Evolutionary conservation across 53 echinoderm and acorn worm genomes (phyloP), one percentile per base, ranked within the genome.

Genomic region (Zoroaster sp.): DNA sequence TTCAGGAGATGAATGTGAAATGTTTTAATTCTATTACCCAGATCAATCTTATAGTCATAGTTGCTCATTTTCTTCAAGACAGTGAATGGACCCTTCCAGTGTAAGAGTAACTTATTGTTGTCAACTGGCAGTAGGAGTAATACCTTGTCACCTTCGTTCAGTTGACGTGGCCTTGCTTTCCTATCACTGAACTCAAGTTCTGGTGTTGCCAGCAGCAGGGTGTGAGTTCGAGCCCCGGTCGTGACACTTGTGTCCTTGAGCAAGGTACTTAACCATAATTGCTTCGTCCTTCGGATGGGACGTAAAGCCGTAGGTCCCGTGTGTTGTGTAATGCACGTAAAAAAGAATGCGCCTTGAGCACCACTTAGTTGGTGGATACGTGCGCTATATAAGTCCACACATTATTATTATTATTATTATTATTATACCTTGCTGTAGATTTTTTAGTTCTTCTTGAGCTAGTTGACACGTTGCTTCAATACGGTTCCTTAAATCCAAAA

Each of bases 1-100:
- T 15, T 39, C 17, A 83, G 36, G 10, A 90, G 74, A 18, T 43
- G 67, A 20, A 66, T 81, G 18, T 81, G 66, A 36, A 81, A 81
- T 1, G 82, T 81, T 36, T 81, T 55, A 2, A 1, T 8, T 81
- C 82, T 59, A 36, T 34, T 18, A 3, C 66, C 82, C 0, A 81
- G 41, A 68, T 92, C 89, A n/a, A 92, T 44, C 5, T 36, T 83
- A 70, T 88, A 87, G 75, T 89, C 89, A 6, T 28, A 42, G 51
- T 25, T 76, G 32, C 76, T 46, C 10, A 66, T 11, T 32, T 30
- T 36, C 25, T 31, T 66, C 66, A 66, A 23, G 4, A 66, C 4
- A 3, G 69, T 36, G 67, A 86, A 93, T 30, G 91, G 94, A 2
- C 88, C 91, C 45, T 91, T 86, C 93, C 93, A 93, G 4, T 93